Conservation (phyloP, 2,113 vertebrate genomes). For the Glaucidium brasilianum region DNA sequence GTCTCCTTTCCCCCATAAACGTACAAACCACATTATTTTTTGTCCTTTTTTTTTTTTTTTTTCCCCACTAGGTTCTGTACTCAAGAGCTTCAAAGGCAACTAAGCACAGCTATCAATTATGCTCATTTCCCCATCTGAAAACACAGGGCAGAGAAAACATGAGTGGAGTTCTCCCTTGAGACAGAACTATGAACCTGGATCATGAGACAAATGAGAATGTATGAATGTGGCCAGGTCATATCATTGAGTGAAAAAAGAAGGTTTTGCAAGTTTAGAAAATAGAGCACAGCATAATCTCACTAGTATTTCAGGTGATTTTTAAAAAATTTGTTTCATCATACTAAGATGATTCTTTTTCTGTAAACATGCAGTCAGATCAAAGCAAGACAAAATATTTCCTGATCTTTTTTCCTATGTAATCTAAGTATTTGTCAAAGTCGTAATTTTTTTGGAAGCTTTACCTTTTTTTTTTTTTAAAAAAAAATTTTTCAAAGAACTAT, state of each 20-base stretch:
- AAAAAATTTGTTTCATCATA: background rate
- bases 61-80: background rate
- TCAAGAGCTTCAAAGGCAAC: background rate
- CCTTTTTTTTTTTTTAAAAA: background rate
- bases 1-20: background rate
- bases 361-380: background rate
- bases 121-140: conserved; percentile 18
- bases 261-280: background rate
- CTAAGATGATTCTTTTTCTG: background rate
- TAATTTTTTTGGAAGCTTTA: background rate
- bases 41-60: background rate
- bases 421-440: background rate
- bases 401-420: background rate
- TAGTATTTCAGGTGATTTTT: background rate
- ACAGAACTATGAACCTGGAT: conserved; percentile 10
- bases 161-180: conserved; percentile 1
- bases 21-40: background rate
- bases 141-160: conserved; percentile 16
- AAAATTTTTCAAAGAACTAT: background rate
- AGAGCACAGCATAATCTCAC: background rate
- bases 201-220: conserved; percentile 31
- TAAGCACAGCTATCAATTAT: conserved; percentile 28
- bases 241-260: background rate
- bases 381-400: background rate
- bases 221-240: background rate